Conservation (phyloP, 2,113 vertebrate genomes). For the Nipponia nippon region DNA sequence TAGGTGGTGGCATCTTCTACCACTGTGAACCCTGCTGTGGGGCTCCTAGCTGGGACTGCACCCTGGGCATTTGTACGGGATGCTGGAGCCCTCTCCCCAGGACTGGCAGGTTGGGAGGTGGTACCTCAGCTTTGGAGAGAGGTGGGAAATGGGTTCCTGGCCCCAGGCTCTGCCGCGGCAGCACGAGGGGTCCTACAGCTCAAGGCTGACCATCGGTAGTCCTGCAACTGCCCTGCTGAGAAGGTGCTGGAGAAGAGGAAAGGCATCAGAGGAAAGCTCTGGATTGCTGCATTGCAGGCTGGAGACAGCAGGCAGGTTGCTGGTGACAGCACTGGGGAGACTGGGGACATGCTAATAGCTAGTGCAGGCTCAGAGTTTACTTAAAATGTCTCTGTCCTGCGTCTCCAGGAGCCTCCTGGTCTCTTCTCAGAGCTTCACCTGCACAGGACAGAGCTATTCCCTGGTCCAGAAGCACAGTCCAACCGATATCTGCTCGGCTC, state of each 20-base stretch:
- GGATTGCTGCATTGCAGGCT: neutral
- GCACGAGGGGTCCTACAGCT: accelerated
- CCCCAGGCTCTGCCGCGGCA: accelerated
- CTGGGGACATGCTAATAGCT: neutral
- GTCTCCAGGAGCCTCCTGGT: neutral
- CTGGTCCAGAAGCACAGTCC: neutral
- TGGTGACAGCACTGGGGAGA: neutral
- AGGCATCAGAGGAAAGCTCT: neutral
- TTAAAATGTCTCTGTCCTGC: neutral
- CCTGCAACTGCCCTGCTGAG: accelerated
- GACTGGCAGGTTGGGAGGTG: neutral
- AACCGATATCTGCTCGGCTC: neutral
- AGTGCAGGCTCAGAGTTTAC: neutral
- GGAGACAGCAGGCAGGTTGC: neutral
- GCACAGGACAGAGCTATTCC: too few relatives aligned
- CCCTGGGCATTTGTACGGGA: accelerated
- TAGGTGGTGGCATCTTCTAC: too few relatives aligned
- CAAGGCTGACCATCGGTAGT: neutral
- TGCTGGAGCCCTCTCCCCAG: neutral
- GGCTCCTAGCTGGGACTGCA: neutral
- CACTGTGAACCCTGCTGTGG: accelerated
- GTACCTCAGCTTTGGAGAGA: neutral
- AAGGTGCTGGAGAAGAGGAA: neutral
- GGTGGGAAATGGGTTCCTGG: neutral
- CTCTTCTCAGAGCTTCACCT: neutral